Percentiles rank a stretch among this genome's conserved stretches.
These are phyloP conservation scores for Condylura cristata DNA, from an alignment of 2,113 vertebrate genomes.

Conservation along the genomic window DNA sequence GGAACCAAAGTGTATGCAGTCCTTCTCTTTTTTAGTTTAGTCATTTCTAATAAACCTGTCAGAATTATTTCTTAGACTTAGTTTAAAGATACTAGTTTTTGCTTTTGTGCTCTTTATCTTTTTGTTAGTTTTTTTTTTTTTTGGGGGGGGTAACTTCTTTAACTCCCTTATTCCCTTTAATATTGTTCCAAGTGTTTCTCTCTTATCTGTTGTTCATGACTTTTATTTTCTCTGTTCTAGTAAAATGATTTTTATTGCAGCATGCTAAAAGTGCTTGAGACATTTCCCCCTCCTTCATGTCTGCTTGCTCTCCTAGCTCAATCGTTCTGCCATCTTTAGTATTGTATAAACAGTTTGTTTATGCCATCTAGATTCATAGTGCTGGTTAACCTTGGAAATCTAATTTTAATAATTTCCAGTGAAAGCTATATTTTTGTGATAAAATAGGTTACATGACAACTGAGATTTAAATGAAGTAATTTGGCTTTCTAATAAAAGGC, in stretches of 20 bases:
- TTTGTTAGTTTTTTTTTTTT: not conserved
- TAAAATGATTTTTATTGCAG: conserved; percentile 2
- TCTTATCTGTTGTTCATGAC: not conserved
- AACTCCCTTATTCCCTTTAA: not conserved
- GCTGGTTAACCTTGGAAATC: conserved; percentile 35
- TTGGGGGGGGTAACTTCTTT: too few relatives aligned
- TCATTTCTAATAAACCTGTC: conserved; percentile 15
- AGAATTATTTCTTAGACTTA: not conserved
- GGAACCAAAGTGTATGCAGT: not conserved
- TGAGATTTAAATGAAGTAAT: not conserved
- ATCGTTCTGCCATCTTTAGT: not conserved
- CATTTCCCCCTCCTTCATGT: not conserved
- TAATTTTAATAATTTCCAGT: conserved; percentile 46
- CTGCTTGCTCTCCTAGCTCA: not conserved
- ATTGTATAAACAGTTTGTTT: not conserved
- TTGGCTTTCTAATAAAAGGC: conserved; percentile 19
- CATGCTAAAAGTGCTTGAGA: conserved; percentile 3
- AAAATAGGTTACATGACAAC: not conserved
- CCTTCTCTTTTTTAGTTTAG: not conserved
- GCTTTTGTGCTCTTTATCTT: not conserved
- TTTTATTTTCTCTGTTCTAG: not conserved
- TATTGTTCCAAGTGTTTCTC: not conserved
- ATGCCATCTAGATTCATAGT: not conserved
- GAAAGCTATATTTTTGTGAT: not conserved
- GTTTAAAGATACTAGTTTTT: not conserved